These are phyloP conservation scores for Frankliniella fusca DNA, from an alignment of 2,888 invertebrate genomes.

Conservation along the genomic window DNA sequence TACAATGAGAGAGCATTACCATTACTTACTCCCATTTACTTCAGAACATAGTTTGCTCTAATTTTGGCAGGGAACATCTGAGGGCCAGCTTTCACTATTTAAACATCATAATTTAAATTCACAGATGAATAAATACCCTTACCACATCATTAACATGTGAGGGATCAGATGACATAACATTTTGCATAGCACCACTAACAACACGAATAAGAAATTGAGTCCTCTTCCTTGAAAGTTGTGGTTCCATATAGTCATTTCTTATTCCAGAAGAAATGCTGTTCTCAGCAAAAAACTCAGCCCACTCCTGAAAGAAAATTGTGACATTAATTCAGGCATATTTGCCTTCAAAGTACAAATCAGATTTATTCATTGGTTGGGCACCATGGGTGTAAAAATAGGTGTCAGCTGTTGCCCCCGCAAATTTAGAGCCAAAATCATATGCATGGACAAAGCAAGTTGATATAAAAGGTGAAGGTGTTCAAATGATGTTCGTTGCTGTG, in stretches of 20 bases:
- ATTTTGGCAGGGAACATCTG: too few relatives aligned
- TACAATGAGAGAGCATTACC: background rate
- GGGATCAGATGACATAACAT: constrained; percentile 53
- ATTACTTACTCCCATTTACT: too few relatives aligned
- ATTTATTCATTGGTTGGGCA: background rate
- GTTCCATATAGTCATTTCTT: constrained; percentile 61
- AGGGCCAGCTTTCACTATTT: too few relatives aligned
- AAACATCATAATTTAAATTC: too few relatives aligned
- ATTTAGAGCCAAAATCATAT: constrained; percentile 73
- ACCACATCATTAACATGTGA: background rate
- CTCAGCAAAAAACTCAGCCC: constrained; percentile 51
- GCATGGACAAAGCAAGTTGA: constrained; percentile 70
- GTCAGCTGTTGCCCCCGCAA: constrained; percentile 65
- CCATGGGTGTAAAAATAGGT: background rate
- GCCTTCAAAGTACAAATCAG: constrained; percentile 52
- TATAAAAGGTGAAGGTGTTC: constrained; percentile 75
- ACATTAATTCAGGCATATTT: constrained; percentile 60
- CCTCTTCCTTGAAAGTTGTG: constrained; percentile 62
- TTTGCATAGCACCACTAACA: constrained; percentile 68
- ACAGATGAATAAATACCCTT: background rate
- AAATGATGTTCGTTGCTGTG: constrained; percentile 68
- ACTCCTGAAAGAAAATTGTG: background rate
- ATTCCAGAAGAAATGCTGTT: constrained; percentile 54
- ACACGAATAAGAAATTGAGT: constrained; percentile 69
- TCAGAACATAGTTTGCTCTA: too few relatives aligned